Evolutionary conservation across 2,797 vertebrate genomes (phyloP), one percentile per base, ranked within the genome.

Genomic region (Fistularia tabacaria): DNA sequence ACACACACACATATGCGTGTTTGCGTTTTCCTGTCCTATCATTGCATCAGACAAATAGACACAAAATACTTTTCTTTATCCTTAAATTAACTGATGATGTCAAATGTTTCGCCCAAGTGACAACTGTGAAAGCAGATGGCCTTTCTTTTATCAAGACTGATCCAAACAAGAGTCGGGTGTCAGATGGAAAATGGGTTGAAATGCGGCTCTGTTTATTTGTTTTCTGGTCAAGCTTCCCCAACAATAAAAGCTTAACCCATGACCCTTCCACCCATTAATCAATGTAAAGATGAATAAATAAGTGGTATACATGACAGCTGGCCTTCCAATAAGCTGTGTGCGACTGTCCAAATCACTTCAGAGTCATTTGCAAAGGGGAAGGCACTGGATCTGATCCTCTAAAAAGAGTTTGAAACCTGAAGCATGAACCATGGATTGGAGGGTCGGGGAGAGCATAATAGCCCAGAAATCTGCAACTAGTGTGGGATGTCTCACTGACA

Each of bases 331-430:
- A 87, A 87, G 88, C 87, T 87, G 85, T 88, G 87, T 85, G 76
- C 83, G 86, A 90, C 88, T 81, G 80, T 80, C 89, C 82, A 89
- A 86, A 89, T 82, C 81, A 85, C 74, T 83, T 87, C 77, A 86
- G 88, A 80, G 78, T 82, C 86, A 74, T 86, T 90, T 80, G 76
- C 77, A 62, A 61, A 72, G 61, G 72, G 69, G 73, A 81, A 73
- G 80, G 76, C 81, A 77, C 83, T 77, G 82, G 64, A 85, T 80
- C 80, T 87, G 86, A 25, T 3, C 25, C 25, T 25, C 64, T 82
- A 92, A 93, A 91, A 74, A 81, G 81, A 87, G 71, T 87, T 80
- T 87, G 88, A 92, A 91, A 90, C 82, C 87, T 81, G 91, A 91
- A 93, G 76, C 90, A 77, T 79, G 85, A 81, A 78, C 73, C 66